These are phyloP conservation scores for Mesochorus sp. DNA, from an alignment of 2,888 invertebrate species.

Conservation along the genomic window DNA sequence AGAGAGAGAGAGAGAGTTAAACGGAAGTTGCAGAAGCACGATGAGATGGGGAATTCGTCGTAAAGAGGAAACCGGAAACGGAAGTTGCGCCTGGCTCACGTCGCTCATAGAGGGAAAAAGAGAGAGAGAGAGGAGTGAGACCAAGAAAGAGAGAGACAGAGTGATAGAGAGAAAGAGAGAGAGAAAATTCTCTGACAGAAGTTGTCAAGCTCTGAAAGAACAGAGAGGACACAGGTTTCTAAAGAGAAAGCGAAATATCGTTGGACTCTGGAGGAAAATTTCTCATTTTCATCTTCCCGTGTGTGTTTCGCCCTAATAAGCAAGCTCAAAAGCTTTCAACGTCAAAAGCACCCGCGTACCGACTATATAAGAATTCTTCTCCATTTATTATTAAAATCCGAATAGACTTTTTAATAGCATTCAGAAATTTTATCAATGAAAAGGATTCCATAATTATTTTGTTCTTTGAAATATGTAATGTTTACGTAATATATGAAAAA, in stretches of 20 bases:
- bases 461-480: too few relatives aligned
- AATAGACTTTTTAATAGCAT: too few relatives aligned
- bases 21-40: slow-evolving; percentile 57
- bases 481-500: too few relatives aligned
- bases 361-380: too few relatives aligned
- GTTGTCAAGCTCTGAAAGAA: slow-evolving; percentile 35
- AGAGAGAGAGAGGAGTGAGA: slow-evolving; percentile 34
- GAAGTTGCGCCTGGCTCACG: slow-evolving; percentile 58
- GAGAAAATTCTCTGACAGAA: slow-evolving; percentile 53
- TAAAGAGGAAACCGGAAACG: slow-evolving; percentile 56
- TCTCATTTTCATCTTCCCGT: slow-evolving; percentile 6
- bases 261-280: slow-evolving; percentile 2
- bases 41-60: slow-evolving; percentile 50
- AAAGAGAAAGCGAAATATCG: slow-evolving; percentile 16
- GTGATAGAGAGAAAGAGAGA: slow-evolving; percentile 20
- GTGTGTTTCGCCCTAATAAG: neutral
- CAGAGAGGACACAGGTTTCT: slow-evolving; percentile 22
- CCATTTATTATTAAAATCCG: too few relatives aligned
- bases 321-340: neutral
- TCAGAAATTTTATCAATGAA: too few relatives aligned
- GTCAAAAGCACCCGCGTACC: too few relatives aligned
- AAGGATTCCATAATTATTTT: too few relatives aligned
- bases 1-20: slow-evolving; percentile 48
- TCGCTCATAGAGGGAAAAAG: slow-evolving; percentile 6
- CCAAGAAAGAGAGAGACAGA: too few relatives aligned